Evolutionary conservation across 2,888 invertebrate genomes (phyloP).

Genomic region (Toxonevra muliebris): DNA sequence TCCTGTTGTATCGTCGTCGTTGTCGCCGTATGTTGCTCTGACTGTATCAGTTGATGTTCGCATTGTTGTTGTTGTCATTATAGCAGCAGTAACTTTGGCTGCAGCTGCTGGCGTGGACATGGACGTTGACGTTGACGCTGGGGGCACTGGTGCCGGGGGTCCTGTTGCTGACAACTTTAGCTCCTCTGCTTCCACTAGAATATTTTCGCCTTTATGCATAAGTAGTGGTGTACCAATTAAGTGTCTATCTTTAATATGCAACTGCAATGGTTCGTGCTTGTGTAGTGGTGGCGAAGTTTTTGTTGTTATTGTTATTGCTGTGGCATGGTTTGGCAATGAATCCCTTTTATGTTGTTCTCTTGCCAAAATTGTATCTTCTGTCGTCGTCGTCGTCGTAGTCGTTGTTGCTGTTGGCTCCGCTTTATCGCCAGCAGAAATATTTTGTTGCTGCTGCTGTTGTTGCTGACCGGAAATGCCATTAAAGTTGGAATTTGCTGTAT

Average conservation of each 20-base stretch:
- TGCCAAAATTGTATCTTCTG: conserved; percentile 28
- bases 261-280: conserved; percentile 54
- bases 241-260: conserved; percentile 60
- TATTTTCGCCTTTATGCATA: conserved; percentile 62
- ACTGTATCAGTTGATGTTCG: conserved; percentile 4
- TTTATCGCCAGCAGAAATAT: background rate
- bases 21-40: conserved; percentile 14
- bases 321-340: conserved; percentile 7
- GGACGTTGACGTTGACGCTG: conserved; percentile 9
- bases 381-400: conserved; percentile 20
- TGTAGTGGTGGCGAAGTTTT: conserved; percentile 38
- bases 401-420: conserved; percentile 25
- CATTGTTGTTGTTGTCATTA: conserved; percentile 26
- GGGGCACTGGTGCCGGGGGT: conserved; percentile 39
- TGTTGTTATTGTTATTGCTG: conserved; percentile 14
- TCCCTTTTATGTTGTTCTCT: conserved; percentile 4
- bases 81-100: conserved; percentile 9
- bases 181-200: conserved; percentile 57
- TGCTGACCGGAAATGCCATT: conserved; percentile 47
- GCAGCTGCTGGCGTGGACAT: background rate
- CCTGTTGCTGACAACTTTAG: conserved; percentile 47
- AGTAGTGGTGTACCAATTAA: conserved; percentile 62
- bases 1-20: conserved; percentile 28
- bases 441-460: background rate
- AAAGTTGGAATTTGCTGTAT: conserved; percentile 28